phyloP scores from a whole-genome alignment of 2,888 invertebrate genomes.

The Orchestes rusci region DNA sequence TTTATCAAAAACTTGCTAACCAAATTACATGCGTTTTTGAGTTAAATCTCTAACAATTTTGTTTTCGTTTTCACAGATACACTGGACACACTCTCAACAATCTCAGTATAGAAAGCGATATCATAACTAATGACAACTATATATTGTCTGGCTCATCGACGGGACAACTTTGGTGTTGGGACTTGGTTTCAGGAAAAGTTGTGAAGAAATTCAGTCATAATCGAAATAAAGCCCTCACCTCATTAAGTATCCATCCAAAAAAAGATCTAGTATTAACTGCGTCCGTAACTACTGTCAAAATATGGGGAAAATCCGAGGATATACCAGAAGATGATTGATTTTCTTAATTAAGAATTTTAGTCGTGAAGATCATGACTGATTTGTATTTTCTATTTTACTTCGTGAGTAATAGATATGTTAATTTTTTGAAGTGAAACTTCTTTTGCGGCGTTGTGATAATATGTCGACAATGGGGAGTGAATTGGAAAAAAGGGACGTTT shows the following conservation, averaged over 20 bases:
- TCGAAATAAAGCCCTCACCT: slow-evolving; percentile 61
- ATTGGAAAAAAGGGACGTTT: too few species aligned
- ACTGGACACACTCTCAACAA: slow-evolving; percentile 76
- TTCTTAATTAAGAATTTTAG: too few species aligned
- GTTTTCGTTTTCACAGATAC: slow-evolving; percentile 50
- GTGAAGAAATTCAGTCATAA: slow-evolving; percentile 47
- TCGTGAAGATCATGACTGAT: too few species aligned
- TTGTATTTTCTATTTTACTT: too few species aligned
- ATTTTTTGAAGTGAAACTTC: too few species aligned
- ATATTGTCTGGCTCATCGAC: slow-evolving; percentile 87
- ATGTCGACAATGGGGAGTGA: too few species aligned
- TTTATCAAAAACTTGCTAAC: too few species aligned
- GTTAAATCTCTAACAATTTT: neutral
- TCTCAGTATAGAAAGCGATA: slow-evolving; percentile 79
- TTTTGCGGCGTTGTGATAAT: too few species aligned
- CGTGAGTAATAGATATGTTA: too few species aligned
- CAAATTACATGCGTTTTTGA: neutral
- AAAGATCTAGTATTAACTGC: slow-evolving; percentile 66
- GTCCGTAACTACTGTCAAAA: slow-evolving; percentile 60
- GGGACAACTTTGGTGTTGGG: slow-evolving; percentile 83
- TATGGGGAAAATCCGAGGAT: slow-evolving; percentile 52
- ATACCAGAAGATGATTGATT: slow-evolving; percentile 6
- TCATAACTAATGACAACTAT: slow-evolving; percentile 76
- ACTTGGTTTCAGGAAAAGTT: slow-evolving; percentile 70
- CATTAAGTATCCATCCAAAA: slow-evolving; percentile 75